Conservation (phyloP, 2,113 vertebrate genomes). For the Amphiprion percula region DNA sequence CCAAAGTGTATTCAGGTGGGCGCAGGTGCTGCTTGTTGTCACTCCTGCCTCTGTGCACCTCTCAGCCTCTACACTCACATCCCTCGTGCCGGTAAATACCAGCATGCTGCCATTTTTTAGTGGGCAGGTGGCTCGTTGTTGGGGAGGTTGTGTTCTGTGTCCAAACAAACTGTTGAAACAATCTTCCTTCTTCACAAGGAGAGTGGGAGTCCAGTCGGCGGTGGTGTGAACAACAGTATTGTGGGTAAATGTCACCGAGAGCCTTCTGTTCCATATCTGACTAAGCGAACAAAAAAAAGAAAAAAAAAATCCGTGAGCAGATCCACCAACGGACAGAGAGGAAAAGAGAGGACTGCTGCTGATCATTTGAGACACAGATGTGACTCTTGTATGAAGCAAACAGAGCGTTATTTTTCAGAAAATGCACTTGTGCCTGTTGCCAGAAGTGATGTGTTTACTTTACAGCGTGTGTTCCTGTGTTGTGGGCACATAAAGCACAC, state of each 20-base stretch:
- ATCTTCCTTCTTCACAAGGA: constrained; percentile 63
- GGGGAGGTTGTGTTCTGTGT: constrained; percentile 53
- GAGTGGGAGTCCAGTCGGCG: constrained; percentile 84
- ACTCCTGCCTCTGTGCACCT: constrained; percentile 42
- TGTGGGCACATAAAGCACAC: not conserved
- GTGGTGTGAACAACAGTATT: constrained; percentile 84
- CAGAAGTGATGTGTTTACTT: not conserved
- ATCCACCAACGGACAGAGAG: constrained; percentile 25
- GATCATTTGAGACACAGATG: constrained; percentile 6
- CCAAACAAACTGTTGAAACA: constrained; percentile 71
- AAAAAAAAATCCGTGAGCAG: not conserved
- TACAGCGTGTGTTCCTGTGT: not conserved
- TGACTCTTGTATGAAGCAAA: not conserved
- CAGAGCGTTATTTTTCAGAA: not conserved
- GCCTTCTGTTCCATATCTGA: constrained; percentile 82
- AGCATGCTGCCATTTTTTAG: constrained; percentile 56
- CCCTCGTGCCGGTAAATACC: constrained; percentile 48
- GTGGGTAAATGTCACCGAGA: constrained; percentile 84
- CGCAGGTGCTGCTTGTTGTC: constrained; percentile 53
- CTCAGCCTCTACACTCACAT: constrained; percentile 49
- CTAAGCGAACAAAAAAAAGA: constrained; percentile 60
- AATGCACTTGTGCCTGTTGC: not conserved
- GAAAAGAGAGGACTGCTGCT: constrained; percentile 3
- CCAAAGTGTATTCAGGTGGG: constrained; percentile 18
- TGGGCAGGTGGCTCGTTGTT: constrained; percentile 71